Conservation (phyloP, 2,797 vertebrate species). For the Sebastes matsubarae region DNA sequence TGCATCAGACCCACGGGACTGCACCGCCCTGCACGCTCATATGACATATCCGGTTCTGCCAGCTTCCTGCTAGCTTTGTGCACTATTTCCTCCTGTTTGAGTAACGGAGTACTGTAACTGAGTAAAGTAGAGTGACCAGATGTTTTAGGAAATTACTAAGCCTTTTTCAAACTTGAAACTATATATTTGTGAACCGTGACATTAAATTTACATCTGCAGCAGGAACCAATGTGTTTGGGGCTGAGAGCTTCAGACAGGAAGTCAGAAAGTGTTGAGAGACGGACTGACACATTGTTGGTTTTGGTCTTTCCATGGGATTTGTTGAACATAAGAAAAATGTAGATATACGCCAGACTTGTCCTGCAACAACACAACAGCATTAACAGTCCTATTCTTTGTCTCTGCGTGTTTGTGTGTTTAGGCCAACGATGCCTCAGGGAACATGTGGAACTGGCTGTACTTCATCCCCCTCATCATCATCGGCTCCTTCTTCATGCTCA, state of each 20-base stretch:
- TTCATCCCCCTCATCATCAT: slow-evolving; percentile 99
- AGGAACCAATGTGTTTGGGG: neutral
- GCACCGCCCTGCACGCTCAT: neutral
- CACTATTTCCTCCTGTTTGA: neutral
- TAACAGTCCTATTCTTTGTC: slow-evolving; percentile 9
- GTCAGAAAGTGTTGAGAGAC: neutral
- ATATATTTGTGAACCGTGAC: neutral
- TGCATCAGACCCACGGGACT: no score
- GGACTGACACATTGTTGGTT: neutral
- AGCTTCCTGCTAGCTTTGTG: no score
- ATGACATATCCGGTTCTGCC: no score
- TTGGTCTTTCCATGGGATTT: neutral
- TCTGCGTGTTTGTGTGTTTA: slow-evolving; percentile 54
- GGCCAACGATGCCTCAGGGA: slow-evolving; percentile 95
- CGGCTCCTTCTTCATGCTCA: slow-evolving; percentile 99
- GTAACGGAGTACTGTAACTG: neutral
- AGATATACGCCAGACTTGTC: neutral
- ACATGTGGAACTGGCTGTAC: slow-evolving; percentile 98
- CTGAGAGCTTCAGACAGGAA: neutral
- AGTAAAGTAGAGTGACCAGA: neutral
- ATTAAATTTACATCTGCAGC: neutral
- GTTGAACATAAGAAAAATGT: neutral
- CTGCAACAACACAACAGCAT: neutral
- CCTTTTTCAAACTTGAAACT: neutral
- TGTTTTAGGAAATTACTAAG: neutral